Conservation (phyloP, 2,888 invertebrate genomes). For the Alloplasta piceator region DNA sequence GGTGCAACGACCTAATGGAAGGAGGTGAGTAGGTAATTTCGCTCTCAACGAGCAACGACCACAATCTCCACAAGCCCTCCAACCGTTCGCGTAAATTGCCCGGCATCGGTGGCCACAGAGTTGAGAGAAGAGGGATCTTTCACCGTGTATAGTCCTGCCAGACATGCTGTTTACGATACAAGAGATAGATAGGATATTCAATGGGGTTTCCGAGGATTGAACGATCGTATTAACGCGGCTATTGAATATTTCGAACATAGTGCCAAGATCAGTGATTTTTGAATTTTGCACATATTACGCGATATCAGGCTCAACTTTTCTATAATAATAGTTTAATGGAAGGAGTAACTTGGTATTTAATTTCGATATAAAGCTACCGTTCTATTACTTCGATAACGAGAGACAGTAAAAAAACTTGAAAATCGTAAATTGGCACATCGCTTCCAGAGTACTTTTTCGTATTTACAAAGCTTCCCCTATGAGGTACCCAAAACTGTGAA, state of each 20-base stretch:
- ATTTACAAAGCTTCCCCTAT: too few relatives aligned
- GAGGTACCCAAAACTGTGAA: too few relatives aligned
- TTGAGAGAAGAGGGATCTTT: slow-evolving; percentile 21
- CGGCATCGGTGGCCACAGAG: slow-evolving; percentile 11
- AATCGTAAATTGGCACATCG: too few relatives aligned
- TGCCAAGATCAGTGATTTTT: too few relatives aligned
- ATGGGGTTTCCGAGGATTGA: not conserved
- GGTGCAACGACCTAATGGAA: not conserved
- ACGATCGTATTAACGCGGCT: not conserved
- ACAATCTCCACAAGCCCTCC: slow-evolving; percentile 41
- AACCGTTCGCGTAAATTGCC: slow-evolving; percentile 51
- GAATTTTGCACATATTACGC: too few relatives aligned
- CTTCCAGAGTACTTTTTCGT: too few relatives aligned
- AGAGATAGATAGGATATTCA: slow-evolving; percentile 16
- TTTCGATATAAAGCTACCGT: too few relatives aligned
- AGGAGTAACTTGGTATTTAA: too few relatives aligned
- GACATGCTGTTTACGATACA: slow-evolving; percentile 28
- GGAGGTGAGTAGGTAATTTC: slow-evolving; percentile 55
- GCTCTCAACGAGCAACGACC: slow-evolving; percentile 45
- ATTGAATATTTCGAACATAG: not conserved
- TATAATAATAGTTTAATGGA: too few relatives aligned
- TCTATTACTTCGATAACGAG: too few relatives aligned
- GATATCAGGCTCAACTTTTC: too few relatives aligned
- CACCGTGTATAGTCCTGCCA: slow-evolving; percentile 22
- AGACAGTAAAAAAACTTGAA: too few relatives aligned